Evolutionary conservation across 2,113 vertebrate species (phyloP), one percentile per base, ranked within the genome.

Genomic region (Gymnarchus niloticus): DNA sequence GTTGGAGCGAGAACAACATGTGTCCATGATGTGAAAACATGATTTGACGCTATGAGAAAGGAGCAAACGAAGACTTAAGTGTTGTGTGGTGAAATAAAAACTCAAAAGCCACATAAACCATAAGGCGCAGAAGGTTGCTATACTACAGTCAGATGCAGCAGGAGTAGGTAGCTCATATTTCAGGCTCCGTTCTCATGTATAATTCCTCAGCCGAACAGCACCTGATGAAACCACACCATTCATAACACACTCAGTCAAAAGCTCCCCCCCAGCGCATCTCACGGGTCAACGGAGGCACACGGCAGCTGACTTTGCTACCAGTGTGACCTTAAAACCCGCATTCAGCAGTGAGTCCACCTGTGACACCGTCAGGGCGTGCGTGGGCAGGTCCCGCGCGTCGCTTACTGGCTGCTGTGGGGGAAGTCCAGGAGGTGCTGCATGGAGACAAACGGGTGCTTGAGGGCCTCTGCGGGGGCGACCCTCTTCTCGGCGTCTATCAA

Each of bases 351-450:
- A 54, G n/a, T 17, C 19, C 59, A 65, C 59, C 59, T 65, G 59
- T 25, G 21, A 65, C 19, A n/a, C 25, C 59, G 59, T 65, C 25
- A 65, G 19, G 59, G 25, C 8, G n/a, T n/a, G 25, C 0, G 6
- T 25, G 51, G 51, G 21, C 51, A 82, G 33, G 49, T 9, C 77
- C 77, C 80, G 25, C n/a, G 17, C 25, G 25, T 33, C 65, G 9
- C 97, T 90, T 94, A 99, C 98, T 98, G 97, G 95, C 95, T 99
- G 95, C 98, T 99, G 88, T 99, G 98, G 90, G 98, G 97, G 86
- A 99, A 98, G 94, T 99, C 97, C 6, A 98, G 94, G 92, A 99
- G 96, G 93, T 99, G 98, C 89, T 99, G 97, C 97, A 99, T 99
- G 89, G 96, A 97, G 92, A 99, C 96, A 93, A 99, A 99, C 88